Conservation (phyloP, 2,888 invertebrate genomes). For the Venusia cambrica region DNA sequence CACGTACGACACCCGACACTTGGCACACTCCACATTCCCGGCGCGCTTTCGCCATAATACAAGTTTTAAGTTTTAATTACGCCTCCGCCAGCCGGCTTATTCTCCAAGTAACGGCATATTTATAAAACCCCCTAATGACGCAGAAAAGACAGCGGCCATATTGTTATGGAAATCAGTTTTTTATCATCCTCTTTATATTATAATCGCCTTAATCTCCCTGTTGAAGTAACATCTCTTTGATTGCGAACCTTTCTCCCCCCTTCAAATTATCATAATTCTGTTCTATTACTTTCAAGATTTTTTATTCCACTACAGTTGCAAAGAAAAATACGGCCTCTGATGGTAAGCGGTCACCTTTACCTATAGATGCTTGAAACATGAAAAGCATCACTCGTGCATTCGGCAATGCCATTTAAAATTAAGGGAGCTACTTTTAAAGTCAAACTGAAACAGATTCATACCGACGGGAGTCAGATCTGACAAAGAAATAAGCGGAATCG, state of each 20-base stretch:
- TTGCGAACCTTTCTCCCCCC: conserved; percentile 25
- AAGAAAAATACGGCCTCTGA: too few relatives aligned
- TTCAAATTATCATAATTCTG: conserved; percentile 25
- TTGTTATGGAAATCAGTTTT: conserved; percentile 42
- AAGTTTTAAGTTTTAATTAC: conserved; percentile 78
- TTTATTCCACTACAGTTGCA: too few relatives aligned
- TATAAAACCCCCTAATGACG: conserved; percentile 38
- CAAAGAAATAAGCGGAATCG: conserved; percentile 65
- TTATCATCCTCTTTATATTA: conserved; percentile 34
- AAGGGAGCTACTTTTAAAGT: conserved; percentile 23
- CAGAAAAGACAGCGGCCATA: conserved; percentile 28
- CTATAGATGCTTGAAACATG: too few relatives aligned
- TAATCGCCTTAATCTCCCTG: conserved; percentile 35
- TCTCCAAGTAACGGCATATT: conserved; percentile 35
- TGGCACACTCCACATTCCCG: conserved; percentile 66
- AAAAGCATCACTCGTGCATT: too few relatives aligned
- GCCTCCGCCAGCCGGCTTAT: conserved; percentile 48
- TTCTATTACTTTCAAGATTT: conserved; percentile 23
- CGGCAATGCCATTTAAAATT: conserved; percentile 7
- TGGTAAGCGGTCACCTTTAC: too few relatives aligned
- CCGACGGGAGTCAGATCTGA: conserved; percentile 55
- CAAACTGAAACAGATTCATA: conserved; percentile 39
- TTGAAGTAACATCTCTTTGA: conserved; percentile 31
- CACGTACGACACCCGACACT: conserved; percentile 75
- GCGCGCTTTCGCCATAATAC: conserved; percentile 56